Evolutionary conservation across 2,888 invertebrate species (phyloP).

Genomic region (Trichopria drosophilae): DNA sequence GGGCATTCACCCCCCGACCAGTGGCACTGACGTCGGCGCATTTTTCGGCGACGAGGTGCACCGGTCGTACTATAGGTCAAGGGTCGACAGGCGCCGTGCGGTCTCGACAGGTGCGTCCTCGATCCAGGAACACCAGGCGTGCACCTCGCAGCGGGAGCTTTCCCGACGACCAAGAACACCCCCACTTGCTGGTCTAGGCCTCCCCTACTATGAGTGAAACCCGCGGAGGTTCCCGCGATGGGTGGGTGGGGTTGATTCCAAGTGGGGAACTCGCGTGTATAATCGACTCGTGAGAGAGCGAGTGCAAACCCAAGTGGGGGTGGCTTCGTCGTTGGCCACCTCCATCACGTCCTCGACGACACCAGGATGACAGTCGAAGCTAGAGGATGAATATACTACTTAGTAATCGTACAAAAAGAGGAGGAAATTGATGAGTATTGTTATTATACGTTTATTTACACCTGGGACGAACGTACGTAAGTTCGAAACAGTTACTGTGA

Average conservation of each 20-base stretch:
- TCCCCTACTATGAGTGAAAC: neutral
- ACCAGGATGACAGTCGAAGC: slow-evolving; percentile 50
- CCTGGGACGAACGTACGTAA: too few species aligned
- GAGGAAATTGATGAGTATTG: too few species aligned
- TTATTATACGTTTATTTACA: too few species aligned
- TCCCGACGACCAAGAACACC: slow-evolving; percentile 28
- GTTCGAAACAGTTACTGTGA: too few species aligned
- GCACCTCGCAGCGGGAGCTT: slow-evolving; percentile 46
- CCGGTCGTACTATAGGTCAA: too few species aligned
- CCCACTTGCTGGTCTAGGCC: slow-evolving; percentile 29
- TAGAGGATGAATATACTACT: slow-evolving; percentile 41
- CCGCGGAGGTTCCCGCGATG: slow-evolving; percentile 2
- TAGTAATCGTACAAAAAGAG: too few species aligned
- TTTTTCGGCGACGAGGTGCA: neutral
- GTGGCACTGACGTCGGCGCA: neutral
- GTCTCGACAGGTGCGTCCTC: slow-evolving; percentile 43
- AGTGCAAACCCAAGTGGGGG: slow-evolving; percentile 44
- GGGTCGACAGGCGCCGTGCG: slow-evolving; percentile 22
- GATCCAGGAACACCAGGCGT: slow-evolving; percentile 45
- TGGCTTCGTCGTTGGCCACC: slow-evolving; percentile 49
- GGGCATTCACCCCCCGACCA: neutral
- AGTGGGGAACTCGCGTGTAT: slow-evolving; percentile 39
- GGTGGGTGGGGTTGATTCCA: slow-evolving; percentile 22
- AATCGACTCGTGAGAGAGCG: too few species aligned
- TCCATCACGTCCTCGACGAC: slow-evolving; percentile 48